Percentiles rank a stretch among this genome's conserved stretches.
Conservation (phyloP, 2,888 invertebrate genomes). For the Polyploca ridens region DNA sequence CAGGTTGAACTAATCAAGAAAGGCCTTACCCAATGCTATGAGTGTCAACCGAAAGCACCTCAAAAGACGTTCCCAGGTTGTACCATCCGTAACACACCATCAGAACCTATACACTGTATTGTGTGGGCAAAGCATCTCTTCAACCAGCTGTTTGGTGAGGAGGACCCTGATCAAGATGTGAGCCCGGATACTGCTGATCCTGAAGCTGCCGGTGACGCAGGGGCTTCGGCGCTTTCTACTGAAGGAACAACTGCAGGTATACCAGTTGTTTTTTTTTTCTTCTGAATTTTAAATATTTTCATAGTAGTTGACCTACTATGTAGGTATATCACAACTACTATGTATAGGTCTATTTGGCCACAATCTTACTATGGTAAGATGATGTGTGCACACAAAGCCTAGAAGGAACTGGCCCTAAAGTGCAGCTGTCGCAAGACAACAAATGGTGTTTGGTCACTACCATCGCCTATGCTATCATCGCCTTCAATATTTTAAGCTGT, state of each 20-base stretch:
- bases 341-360: too few species aligned
- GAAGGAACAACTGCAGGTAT: slow-evolving; percentile 74
- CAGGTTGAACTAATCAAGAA: slow-evolving; percentile 93
- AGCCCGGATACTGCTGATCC: slow-evolving; percentile 99
- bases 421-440: too few species aligned
- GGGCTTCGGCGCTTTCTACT: slow-evolving; percentile 81
- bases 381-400: too few species aligned
- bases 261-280: not conserved
- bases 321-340: too few species aligned
- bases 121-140: slow-evolving; percentile 99
- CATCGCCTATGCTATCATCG: too few species aligned
- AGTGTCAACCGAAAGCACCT: slow-evolving; percentile 95
- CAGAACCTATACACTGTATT: slow-evolving; percentile 99
- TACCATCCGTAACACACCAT: slow-evolving; percentile 99
- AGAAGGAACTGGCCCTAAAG: too few species aligned
- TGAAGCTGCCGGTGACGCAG: slow-evolving; percentile 91
- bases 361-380: too few species aligned
- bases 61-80: slow-evolving; percentile 98
- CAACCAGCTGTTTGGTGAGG: slow-evolving; percentile 99
- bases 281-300: too few species aligned
- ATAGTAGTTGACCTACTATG: too few species aligned
- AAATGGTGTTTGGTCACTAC: too few species aligned
- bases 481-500: too few species aligned
- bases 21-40: slow-evolving; percentile 97
- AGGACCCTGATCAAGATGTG: slow-evolving; percentile 97